Percentiles rank a stretch among this genome's conserved stretches.
These are phyloP conservation scores for Phymatocera aterrima DNA, from an alignment of 2,888 invertebrate species.

Conservation along the genomic window DNA sequence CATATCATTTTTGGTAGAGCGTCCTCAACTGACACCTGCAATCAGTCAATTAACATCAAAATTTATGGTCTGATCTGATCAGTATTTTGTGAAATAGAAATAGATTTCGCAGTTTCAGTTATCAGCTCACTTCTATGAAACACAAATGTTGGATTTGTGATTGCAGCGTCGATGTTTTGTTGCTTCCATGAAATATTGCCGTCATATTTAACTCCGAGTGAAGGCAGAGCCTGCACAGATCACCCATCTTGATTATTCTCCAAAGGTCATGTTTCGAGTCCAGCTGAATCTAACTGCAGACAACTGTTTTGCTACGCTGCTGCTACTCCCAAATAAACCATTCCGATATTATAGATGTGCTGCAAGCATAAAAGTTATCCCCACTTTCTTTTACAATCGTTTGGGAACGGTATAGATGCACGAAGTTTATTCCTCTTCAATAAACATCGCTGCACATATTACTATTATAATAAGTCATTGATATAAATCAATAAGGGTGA, in stretches of 20 bases:
- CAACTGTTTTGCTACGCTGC: no score
- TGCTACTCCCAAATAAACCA: no score
- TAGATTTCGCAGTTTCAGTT: not conserved
- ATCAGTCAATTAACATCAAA: not conserved
- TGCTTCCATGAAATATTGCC: slow-evolving; percentile 49
- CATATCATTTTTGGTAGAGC: slow-evolving; percentile 55
- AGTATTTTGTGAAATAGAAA: not conserved
- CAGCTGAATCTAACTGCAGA: no score
- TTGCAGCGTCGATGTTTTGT: slow-evolving; percentile 19
- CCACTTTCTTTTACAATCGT: no score
- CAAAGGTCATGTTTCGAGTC: no score
- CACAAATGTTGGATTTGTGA: slow-evolving; percentile 53
- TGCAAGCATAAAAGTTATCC: no score
- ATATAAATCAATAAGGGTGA: no score
- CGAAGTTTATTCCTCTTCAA: no score
- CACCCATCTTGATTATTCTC: slow-evolving; percentile 45
- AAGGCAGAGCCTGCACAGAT: slow-evolving; percentile 56
- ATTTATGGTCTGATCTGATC: not conserved
- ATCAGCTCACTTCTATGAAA: slow-evolving; percentile 52
- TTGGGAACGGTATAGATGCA: no score
- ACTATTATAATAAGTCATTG: no score
- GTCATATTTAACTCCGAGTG: slow-evolving; percentile 22
- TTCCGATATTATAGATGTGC: no score
- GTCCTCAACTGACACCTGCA: slow-evolving; percentile 51
- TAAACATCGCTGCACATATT: no score